Percentiles rank a stretch among this genome's conserved stretches.
Conservation (phyloP, 1,140 invertebrate genomes). For the Papilio helenus region DNA sequence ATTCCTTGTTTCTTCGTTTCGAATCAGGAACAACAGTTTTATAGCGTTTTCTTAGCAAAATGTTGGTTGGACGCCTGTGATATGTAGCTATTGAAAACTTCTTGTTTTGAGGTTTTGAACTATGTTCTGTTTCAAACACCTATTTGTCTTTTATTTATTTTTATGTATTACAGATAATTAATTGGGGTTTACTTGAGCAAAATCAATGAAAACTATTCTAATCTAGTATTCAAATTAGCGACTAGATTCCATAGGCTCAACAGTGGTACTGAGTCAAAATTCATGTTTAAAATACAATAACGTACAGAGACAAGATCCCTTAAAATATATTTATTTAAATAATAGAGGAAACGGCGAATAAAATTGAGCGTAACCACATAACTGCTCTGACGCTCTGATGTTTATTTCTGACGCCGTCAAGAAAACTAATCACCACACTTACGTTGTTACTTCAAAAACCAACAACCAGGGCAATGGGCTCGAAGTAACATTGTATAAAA, state of each 20-base stretch:
- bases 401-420: slow-evolving; percentile 24
- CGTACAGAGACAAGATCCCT: not conserved
- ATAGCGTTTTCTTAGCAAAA: slow-evolving; percentile 13
- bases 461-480: slow-evolving; percentile 9
- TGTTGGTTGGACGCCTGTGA: not conserved
- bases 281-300: not conserved
- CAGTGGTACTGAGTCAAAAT: not conserved
- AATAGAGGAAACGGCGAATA: not conserved
- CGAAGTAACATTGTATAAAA: slow-evolving; percentile 20
- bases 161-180: not conserved
- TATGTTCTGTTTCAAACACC: not conserved
- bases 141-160: too few relatives aligned
- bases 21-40: slow-evolving; percentile 1
- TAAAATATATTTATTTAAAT: slow-evolving; percentile 16
- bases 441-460: slow-evolving; percentile 6
- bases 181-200: not conserved
- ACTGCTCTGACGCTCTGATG: slow-evolving; percentile 21
- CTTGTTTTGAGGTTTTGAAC: not conserved
- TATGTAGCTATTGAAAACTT: not conserved
- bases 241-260: not conserved
- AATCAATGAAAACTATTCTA: not conserved
- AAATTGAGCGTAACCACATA: slow-evolving; percentile 21
- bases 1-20: slow-evolving; percentile 14
- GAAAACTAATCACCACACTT: slow-evolving; percentile 19
- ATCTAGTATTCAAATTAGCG: not conserved